phyloP scores from a whole-genome alignment of 2,888 invertebrate species.

The Drosophila austrosaltans region DNA sequence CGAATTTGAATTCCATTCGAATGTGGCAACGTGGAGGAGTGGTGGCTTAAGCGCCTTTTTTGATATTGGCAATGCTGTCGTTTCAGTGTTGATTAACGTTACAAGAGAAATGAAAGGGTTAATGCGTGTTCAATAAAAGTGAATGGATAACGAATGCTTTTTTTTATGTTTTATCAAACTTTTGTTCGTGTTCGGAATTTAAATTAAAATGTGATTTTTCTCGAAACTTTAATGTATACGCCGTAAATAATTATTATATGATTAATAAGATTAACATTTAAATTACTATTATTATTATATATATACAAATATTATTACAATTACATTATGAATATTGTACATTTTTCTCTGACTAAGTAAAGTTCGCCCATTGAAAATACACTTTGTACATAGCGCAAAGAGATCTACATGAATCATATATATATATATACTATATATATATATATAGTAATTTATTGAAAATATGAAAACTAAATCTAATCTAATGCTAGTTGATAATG shows the following conservation, averaged over 20 bases:
- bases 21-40: slow-evolving; percentile 1
- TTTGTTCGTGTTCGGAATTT: slow-evolving; percentile 75
- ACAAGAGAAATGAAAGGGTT: slow-evolving; percentile 13
- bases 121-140: slow-evolving; percentile 5
- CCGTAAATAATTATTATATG: slow-evolving; percentile 78
- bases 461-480: slow-evolving; percentile 32
- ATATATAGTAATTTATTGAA: slow-evolving; percentile 29
- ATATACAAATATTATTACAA: slow-evolving; percentile 54
- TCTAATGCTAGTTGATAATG: slow-evolving; percentile 65
- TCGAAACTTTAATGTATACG: slow-evolving; percentile 81
- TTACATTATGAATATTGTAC: slow-evolving; percentile 78
- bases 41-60: neutral
- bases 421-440: slow-evolving; percentile 30
- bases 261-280: slow-evolving; percentile 63
- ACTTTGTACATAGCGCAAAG: slow-evolving; percentile 69
- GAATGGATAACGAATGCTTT: slow-evolving; percentile 59
- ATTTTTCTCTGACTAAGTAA: slow-evolving; percentile 60
- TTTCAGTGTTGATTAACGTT: slow-evolving; percentile 60
- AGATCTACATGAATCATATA: slow-evolving; percentile 37
- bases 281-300: slow-evolving; percentile 50
- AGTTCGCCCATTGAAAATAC: slow-evolving; percentile 64
- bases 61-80: slow-evolving; percentile 27
- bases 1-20: slow-evolving; percentile 46
- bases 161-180: slow-evolving; percentile 61
- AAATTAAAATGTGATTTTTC: slow-evolving; percentile 80